These are phyloP conservation scores for Gulo gulo DNA, from an alignment of 2,113 vertebrate species.

Conservation along the genomic window DNA sequence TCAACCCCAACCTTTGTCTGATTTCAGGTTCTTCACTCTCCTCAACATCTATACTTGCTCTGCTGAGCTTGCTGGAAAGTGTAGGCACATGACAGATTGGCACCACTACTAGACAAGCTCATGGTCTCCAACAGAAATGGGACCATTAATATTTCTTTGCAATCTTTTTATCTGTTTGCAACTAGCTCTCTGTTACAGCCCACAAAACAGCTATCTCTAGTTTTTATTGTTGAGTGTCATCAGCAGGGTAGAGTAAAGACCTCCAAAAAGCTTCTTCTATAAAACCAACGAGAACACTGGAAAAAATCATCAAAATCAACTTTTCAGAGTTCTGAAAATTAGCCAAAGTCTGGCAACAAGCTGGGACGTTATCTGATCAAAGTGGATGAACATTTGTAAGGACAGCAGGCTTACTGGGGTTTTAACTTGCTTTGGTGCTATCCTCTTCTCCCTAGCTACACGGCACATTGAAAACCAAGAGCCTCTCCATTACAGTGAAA, in stretches of 20 bases:
- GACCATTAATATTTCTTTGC: neutral
- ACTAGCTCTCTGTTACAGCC: neutral
- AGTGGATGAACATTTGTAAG: neutral
- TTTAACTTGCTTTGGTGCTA: neutral
- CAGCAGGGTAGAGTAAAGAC: neutral
- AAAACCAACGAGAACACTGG: neutral
- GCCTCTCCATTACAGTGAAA: neutral
- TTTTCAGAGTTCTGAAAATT: neutral
- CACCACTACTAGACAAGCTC: neutral
- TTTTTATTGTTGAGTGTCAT: neutral
- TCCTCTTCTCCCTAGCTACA: neutral
- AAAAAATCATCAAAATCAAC: neutral
- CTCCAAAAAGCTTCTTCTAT: neutral
- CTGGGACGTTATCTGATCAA: neutral
- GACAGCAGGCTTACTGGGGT: neutral
- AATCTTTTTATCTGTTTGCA: neutral
- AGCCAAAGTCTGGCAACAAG: neutral
- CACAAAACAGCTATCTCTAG: neutral
- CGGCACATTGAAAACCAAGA: neutral
- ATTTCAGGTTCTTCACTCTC: neutral
- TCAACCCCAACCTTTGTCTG: neutral
- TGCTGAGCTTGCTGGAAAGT: neutral
- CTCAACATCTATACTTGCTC: neutral
- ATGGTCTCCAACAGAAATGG: neutral
- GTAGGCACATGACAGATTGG: fast-evolving